Evolutionary conservation across 2,888 invertebrate genomes (phyloP).

Genomic region (Pristionchus fissidentatus): DNA sequence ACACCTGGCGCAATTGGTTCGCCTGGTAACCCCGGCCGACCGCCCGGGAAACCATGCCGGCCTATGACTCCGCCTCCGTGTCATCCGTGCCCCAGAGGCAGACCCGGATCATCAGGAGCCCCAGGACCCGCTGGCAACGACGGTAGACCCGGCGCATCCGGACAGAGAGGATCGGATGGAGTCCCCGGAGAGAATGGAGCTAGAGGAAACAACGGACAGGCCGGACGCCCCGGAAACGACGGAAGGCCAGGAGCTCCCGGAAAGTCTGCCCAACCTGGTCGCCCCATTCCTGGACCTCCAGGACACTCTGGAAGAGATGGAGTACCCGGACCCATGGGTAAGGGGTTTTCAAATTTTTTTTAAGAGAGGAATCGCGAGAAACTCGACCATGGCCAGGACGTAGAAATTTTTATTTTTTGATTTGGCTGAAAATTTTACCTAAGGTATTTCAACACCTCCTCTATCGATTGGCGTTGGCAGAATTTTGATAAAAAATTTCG

Average conservation of each 20-base stretch:
- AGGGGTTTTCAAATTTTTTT: too few relatives aligned
- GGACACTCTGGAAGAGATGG: background rate
- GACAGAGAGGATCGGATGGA: background rate
- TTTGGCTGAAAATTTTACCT: too few relatives aligned
- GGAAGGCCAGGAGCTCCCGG: too few relatives aligned
- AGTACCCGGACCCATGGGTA: background rate
- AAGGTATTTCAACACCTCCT: too few relatives aligned
- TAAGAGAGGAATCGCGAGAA: too few relatives aligned
- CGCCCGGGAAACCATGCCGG: background rate
- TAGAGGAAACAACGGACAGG: background rate
- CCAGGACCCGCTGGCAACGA: background rate
- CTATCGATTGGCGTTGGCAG: too few relatives aligned
- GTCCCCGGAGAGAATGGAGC: background rate
- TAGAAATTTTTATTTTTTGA: too few relatives aligned
- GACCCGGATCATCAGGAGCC: background rate
- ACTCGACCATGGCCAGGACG: too few relatives aligned
- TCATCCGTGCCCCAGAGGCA: background rate
- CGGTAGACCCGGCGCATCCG: background rate
- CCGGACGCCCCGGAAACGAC: too few relatives aligned
- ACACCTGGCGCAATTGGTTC: background rate
- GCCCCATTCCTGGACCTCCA: background rate
- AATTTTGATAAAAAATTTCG: too few relatives aligned
- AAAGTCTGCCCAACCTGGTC: too few relatives aligned
- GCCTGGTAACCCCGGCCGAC: constrained; percentile 9
- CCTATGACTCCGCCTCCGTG: constrained; percentile 12